phyloP scores from a whole-genome alignment of 2,888 invertebrate species.

The Idaea biselata region DNA sequence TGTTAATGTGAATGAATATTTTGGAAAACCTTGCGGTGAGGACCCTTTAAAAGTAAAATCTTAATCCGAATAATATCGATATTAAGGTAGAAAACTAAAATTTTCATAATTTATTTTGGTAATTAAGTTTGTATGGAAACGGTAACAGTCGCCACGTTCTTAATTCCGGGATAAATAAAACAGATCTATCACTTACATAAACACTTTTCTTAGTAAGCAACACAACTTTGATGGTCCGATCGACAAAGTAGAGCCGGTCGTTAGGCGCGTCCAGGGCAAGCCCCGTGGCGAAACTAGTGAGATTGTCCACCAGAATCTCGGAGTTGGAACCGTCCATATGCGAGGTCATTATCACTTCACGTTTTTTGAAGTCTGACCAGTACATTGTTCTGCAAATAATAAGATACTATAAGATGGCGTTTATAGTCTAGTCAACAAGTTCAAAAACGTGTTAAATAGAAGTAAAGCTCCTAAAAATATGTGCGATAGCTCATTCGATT shows the following conservation, averaged over 20 bases:
- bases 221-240: slow-evolving; percentile 81
- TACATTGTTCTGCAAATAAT: slow-evolving; percentile 85
- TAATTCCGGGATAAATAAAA: too few relatives aligned
- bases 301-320: slow-evolving; percentile 80
- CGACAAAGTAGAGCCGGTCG: slow-evolving; percentile 93
- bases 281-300: slow-evolving; percentile 91
- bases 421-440: background rate
- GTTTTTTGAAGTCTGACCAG: slow-evolving; percentile 94
- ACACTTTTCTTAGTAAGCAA: slow-evolving; percentile 86
- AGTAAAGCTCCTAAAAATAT: too few relatives aligned
- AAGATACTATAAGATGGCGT: background rate
- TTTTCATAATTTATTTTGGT: too few relatives aligned
- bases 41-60: too few relatives aligned
- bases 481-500: too few relatives aligned
- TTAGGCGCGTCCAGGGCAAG: slow-evolving; percentile 90
- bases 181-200: slow-evolving; percentile 67
- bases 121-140: too few relatives aligned
- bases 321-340: slow-evolving; percentile 91
- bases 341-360: slow-evolving; percentile 87
- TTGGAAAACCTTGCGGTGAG: too few relatives aligned
- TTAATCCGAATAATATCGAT: too few relatives aligned
- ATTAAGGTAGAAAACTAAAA: too few relatives aligned
- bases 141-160: too few relatives aligned
- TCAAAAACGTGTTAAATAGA: too few relatives aligned
- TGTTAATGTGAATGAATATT: too few relatives aligned